Conservation (phyloP, 1,140 invertebrate genomes). For the Mesaphorura yosii region DNA sequence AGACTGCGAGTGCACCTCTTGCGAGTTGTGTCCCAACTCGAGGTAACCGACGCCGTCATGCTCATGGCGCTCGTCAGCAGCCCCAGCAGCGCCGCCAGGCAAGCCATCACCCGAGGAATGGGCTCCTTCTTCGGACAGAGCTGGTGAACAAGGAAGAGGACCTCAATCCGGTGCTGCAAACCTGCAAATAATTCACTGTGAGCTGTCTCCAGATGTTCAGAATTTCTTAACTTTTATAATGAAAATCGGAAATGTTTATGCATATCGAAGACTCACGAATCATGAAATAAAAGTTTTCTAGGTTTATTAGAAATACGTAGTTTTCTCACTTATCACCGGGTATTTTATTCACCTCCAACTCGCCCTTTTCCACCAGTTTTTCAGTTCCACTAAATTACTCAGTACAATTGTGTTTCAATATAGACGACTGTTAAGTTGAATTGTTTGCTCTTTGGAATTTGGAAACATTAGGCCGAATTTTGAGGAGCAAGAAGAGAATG, state of each 20-base stretch:
- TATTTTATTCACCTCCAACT: not conserved
- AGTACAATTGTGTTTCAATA: no score
- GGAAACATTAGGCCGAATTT: no score
- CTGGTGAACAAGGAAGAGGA: no score
- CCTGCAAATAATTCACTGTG: not conserved
- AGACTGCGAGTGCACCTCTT: conserved; percentile 15
- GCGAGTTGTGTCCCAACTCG: conserved; percentile 10
- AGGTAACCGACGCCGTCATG: conserved; percentile 17
- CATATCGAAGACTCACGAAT: no score
- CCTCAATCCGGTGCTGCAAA: not conserved
- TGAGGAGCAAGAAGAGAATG: no score
- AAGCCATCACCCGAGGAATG: conserved; percentile 7
- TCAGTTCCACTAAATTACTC: not conserved
- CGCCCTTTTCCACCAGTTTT: not conserved
- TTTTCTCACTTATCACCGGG: not conserved
- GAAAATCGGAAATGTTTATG: no score
- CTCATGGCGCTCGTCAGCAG: conserved; percentile 17
- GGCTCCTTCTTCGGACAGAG: not conserved
- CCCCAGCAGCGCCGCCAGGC: not conserved
- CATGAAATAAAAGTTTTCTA: not conserved
- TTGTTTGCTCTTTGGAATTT: no score
- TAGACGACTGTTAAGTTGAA: no score
- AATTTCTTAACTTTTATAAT: not conserved
- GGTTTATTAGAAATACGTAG: not conserved
- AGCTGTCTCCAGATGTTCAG: not conserved